These are phyloP conservation scores for Mustela lutreola DNA, from an alignment of 2,113 vertebrate genomes.

Conservation along the genomic window DNA sequence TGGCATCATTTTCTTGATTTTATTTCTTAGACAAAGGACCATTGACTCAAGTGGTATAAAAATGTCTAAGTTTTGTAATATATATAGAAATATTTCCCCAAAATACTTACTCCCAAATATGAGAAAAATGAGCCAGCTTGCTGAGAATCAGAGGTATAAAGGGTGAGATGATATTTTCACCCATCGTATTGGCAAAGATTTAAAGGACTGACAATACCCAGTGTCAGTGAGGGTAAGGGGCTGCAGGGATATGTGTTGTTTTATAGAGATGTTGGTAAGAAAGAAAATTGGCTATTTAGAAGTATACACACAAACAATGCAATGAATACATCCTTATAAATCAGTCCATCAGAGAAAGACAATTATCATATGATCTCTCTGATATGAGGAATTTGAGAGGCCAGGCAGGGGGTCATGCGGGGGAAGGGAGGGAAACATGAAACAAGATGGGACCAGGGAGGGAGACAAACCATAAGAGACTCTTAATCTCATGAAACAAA, in stretches of 20 bases:
- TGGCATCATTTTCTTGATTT: slow-evolving; percentile 12
- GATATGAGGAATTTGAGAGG: no score
- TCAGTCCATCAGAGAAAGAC: no score
- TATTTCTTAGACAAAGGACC: not conserved
- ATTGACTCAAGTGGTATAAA: not conserved
- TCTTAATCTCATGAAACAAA: no score
- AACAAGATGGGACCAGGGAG: no score
- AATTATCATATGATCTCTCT: no score
- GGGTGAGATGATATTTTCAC: not conserved
- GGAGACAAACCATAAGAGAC: no score
- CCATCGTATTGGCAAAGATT: not conserved
- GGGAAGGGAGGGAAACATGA: no score
- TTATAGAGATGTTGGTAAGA: not conserved
- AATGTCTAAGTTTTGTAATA: slow-evolving; percentile 38
- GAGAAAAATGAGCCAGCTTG: not conserved
- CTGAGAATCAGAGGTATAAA: not conserved
- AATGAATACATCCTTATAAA: not conserved
- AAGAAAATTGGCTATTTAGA: not conserved
- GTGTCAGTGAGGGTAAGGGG: not conserved
- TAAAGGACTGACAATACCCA: not conserved
- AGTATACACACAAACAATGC: not conserved
- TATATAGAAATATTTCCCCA: not conserved
- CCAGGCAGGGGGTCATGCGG: no score
- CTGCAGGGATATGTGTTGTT: not conserved
- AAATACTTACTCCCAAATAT: not conserved